A percentile compares a stretch with the other conserved stretches of the same genome.
These are phyloP conservation scores for Solenopsis invicta DNA, from an alignment of 1,140 invertebrate genomes.

Conservation along the genomic window DNA sequence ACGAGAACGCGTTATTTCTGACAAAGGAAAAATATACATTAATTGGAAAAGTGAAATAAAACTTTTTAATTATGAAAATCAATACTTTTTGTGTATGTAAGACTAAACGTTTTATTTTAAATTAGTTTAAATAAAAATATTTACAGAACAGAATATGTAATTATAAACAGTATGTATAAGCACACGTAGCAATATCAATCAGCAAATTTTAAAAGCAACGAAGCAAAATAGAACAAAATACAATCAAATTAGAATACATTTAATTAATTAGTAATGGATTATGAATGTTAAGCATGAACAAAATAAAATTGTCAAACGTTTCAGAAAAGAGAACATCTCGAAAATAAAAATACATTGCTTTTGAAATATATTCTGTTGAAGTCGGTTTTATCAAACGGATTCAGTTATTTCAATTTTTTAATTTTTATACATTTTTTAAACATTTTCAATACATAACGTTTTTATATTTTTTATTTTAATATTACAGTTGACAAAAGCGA, in stretches of 20 bases:
- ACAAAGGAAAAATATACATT: neutral
- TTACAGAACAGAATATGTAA: neutral
- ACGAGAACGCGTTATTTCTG: neutral
- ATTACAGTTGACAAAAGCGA: too few species aligned
- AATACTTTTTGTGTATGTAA: neutral
- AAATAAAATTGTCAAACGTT: neutral
- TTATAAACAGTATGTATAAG: too few species aligned
- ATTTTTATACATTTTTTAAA: slow-evolving; percentile 1
- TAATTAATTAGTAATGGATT: neutral
- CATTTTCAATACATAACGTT: too few species aligned
- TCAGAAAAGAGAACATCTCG: neutral
- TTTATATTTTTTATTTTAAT: too few species aligned
- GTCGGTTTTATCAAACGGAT: neutral
- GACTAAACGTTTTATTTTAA: neutral
- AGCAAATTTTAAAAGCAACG: neutral
- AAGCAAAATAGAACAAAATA: neutral
- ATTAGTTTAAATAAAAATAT: neutral
- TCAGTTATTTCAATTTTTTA: neutral
- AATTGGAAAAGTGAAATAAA: neutral
- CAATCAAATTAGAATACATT: neutral
- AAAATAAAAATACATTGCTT: neutral
- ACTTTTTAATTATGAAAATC: neutral
- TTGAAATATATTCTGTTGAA: neutral
- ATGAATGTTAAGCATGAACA: neutral
- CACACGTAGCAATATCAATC: too few species aligned